Conservation (phyloP, 64 coral and sea anemone species). For the Pocillopora damicornis region DNA sequence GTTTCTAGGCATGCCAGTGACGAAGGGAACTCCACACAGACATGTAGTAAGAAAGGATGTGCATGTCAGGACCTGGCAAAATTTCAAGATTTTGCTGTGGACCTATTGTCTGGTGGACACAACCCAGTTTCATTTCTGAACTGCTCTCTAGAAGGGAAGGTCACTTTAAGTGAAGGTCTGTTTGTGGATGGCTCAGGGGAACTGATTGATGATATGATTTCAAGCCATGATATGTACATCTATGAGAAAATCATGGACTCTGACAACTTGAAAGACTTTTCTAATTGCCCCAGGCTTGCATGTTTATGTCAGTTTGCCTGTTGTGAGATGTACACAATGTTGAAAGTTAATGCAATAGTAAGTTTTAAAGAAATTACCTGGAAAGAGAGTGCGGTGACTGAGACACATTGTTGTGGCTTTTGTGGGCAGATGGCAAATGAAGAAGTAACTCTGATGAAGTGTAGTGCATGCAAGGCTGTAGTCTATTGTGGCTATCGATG, state of each 20-base stretch:
- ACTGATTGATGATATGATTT: constrained; percentile 28
- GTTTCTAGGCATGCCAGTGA: constrained; percentile 1
- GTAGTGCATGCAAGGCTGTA: constrained; percentile 43
- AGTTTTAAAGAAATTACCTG: constrained; percentile 3
- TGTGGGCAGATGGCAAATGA: constrained; percentile 25
- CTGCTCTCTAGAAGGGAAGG: constrained; percentile 13
- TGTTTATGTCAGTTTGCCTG: constrained; percentile 33
- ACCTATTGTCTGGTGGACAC: constrained; percentile 12
- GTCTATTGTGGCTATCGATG: constrained; percentile 44
- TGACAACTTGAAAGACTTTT: constrained; percentile 25
- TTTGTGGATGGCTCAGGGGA: constrained; percentile 2
- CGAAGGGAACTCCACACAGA: not conserved
- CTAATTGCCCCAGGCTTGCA: constrained; percentile 32
- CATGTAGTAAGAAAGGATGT: constrained; percentile 4
- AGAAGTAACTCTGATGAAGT: constrained; percentile 20
- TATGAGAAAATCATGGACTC: constrained; percentile 22
- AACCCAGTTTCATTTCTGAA: constrained; percentile 36
- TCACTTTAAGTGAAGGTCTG: constrained; percentile 21
- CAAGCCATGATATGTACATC: constrained; percentile 23
- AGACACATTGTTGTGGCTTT: constrained; percentile 2
- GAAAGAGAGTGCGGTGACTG: not conserved
- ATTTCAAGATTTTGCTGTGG: constrained; percentile 34
- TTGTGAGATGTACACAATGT: constrained; percentile 25
- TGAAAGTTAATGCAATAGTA: not conserved
- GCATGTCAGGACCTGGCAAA: constrained; percentile 17